Evolutionary conservation across 1,140 invertebrate species (phyloP), one percentile per base, ranked within the genome.

Genomic region (Caerostris extrusa): DNA sequence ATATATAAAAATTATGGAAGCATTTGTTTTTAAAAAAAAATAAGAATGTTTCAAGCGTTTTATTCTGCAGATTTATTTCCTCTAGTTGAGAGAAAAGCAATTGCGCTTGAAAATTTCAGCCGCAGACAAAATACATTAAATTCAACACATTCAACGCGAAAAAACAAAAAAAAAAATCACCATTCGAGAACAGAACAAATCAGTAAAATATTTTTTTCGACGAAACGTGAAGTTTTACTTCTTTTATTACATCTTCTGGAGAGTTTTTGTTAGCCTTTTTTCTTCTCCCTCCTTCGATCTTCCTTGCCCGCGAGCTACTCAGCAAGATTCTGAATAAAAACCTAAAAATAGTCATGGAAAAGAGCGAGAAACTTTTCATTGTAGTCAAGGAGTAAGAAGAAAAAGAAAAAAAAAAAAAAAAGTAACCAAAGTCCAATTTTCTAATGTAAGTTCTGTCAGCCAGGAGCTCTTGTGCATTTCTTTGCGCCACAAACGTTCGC

Each of bases 381-480:
- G 71, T 77, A 77, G 71, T 77, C 1, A 34, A 4, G 34, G 71
- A 77, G 34, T 12, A 12, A 77, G 19, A 77, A 0, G 34, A 34
- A 34, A 2, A 34, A 34, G 34, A 34, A 34, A 2, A 34, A 34
- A 2, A 17, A 64, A 64, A 77, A 77, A 77, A 71, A 77, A 77
- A 77, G 10, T 53, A 77, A 77, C 69, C 69, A 77, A 77, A 77
- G 71, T 77, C 71, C 71, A 77, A 77, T 77, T 77, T 77, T 77
- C 71, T 77, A 77, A 77, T 77, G 71, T 77, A 77, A 77, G 71
- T 77, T 77, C 71, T 77, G 71, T 77, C 71, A 77, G 71, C 71
- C 53, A 53, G 61, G 71, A 53, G 71, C 50, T 50, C 71, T 77
- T 77, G 71, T 77, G 71, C 71, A 77, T 77, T 77, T 77, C 34